Base-by-base conservation (phyloP, 2,797 vertebrate genomes). In the Hypotaenidia philippensis region DNA sequence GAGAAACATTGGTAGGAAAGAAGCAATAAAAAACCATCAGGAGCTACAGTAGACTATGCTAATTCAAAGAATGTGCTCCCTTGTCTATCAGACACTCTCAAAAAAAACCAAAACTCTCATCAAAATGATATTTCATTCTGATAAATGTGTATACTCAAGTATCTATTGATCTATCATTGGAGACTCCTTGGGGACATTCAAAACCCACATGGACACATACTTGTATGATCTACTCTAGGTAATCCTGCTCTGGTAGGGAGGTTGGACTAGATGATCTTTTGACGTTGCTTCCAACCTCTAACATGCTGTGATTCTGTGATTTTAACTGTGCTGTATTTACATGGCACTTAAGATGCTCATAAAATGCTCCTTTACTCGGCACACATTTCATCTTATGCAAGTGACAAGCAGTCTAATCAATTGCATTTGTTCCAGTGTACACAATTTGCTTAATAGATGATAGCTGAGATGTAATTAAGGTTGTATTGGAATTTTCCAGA, bases 401-500 rank as follows among this genome's bases (percentile, higher is more conserved):
- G 13, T 0, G 0, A 29, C 11, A 70, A 61, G 14, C 27, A 49
- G 22, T 57, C 14, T 41, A 23, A 84, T 40, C 21, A 66, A 31
- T 61, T 53, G 12, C 29, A 36, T 63, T 60, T 5, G 5, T 83
- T 90, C 53, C 36, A 64, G 1, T n/a, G 18, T 10, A 44, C 41
- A 32, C 5, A n/a, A 53, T 45, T 52, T 81, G 3, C 10, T 81
- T 44, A 70, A 47, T 56, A 74, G 26, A 36, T 56, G 32, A 19
- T 12, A 52, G 5, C 13, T 70, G 57, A 69, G n/a, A 26, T 29
- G 4, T 38, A 69, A 56, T 45, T 61, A 71, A 6, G 7, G 11
- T 41, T 78, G 13, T 26, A 20, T 27, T 52, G 53, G 26, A 87
- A 80, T 91, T 91, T 89, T 87, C 50, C 72, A 44, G 21, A 64